Conservation (phyloP, 2,888 invertebrate species). For the Ceraclea dissimilis region DNA sequence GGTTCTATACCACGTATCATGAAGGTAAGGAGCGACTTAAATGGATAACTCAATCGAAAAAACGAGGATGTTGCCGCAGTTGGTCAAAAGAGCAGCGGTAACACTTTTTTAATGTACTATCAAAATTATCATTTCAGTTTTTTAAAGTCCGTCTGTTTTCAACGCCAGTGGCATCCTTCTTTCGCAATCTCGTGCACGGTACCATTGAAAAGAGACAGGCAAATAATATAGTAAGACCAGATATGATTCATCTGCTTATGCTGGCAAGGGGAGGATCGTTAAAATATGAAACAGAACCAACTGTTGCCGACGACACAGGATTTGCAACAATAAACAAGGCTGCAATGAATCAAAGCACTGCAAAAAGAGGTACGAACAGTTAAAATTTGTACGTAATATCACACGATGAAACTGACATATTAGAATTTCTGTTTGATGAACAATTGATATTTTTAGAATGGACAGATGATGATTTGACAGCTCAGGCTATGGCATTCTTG, state of each 20-base stretch:
- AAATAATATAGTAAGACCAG: conserved; percentile 14
- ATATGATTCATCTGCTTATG: conserved; percentile 25
- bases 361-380: conserved; percentile 15
- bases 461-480: conserved; percentile 36
- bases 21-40: conserved; percentile 18
- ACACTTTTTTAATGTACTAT: not conserved
- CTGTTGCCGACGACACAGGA: conserved; percentile 20
- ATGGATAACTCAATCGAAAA: not conserved
- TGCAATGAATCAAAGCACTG: conserved; percentile 13
- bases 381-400: not conserved
- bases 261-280: conserved; percentile 22
- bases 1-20: conserved; percentile 23
- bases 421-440: too few relatives aligned
- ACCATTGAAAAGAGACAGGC: conserved; percentile 17
- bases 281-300: conserved; percentile 19
- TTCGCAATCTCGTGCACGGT: conserved; percentile 19
- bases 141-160: conserved; percentile 23
- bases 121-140: conserved; percentile 15
- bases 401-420: too few relatives aligned
- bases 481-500: conserved; percentile 45
- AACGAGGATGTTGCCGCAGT: too few relatives aligned
- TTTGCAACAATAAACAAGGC: conserved; percentile 23
- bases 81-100: too few relatives aligned
- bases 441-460: conserved; percentile 37
- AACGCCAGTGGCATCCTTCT: conserved; percentile 20